phyloP scores from a whole-genome alignment of 1,140 invertebrate species.

The Sarcophaga bullata region DNA sequence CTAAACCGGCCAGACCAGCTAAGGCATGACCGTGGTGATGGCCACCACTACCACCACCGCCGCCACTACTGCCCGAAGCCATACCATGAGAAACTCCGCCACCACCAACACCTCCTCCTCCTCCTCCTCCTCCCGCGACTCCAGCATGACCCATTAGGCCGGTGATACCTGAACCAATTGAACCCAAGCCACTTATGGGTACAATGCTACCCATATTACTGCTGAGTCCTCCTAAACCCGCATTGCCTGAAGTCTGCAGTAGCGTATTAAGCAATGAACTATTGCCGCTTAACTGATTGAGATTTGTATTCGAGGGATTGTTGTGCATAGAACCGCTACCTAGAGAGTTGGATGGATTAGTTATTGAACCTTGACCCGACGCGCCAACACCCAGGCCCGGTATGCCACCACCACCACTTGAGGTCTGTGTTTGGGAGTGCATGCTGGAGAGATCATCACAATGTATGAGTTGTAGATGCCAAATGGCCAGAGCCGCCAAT shows the following conservation, averaged over 20 bases:
- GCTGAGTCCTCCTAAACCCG: neutral
- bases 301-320: conserved; percentile 11
- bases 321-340: neutral
- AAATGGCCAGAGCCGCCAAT: conserved; percentile 25
- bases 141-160: conserved; percentile 11
- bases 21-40: conserved; percentile 55
- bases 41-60: neutral
- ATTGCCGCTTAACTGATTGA: conserved; percentile 30
- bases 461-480: conserved; percentile 37
- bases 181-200: neutral
- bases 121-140: neutral
- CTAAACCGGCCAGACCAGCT: conserved; percentile 56
- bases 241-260: neutral
- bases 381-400: neutral
- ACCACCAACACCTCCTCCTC: neutral
- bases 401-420: neutral
- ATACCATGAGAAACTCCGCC: conserved; percentile 5
- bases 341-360: neutral
- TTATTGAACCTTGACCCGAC: neutral
- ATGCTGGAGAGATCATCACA: conserved; percentile 42
- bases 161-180: neutral
- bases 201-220: neutral
- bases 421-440: conserved; percentile 26
- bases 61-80: neutral
- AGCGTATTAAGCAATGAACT: conserved; percentile 25